Evolutionary conservation across 2,797 vertebrate genomes (phyloP), one percentile per base, ranked within the genome.

Genomic region (Psittacula echo): DNA sequence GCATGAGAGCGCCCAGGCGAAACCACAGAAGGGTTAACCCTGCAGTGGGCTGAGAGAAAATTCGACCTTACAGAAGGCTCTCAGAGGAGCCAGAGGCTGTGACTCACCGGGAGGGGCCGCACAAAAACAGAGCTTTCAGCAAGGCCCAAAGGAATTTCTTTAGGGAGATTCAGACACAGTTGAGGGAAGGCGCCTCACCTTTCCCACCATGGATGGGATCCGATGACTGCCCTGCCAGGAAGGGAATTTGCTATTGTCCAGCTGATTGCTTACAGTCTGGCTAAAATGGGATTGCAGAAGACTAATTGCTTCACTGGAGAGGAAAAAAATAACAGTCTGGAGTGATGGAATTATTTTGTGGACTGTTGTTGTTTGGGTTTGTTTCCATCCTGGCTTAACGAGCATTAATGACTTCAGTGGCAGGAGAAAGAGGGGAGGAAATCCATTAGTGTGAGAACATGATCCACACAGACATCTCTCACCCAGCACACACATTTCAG

Each of bases 321-420:
- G 10, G 34, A 51, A 62, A 88, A 91, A 56, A 68, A 56, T 41
- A 39, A 20, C 44, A 79, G 93, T 89, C 91, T 90, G 90, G 53
- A 95, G 48, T 61, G 88, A 92, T 5, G 7, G 3, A 93, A 73
- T 93, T 89, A 90, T 95, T 95, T 62, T 95, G 94, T 87, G 79
- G 92, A 79, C 92, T 94, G 94, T 89, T 90, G 86, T 94, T 97
- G 90, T 96, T 97, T 96, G 94, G 96, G 95, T 95, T 94, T 92
- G 94, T 95, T 95, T 95, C 96, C 86, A 97, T 96, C 95, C 96
- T 95, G 94, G 88, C 88, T 94, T 91, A 95, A 85, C 9, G 0
- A 87, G 78, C 88, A 72, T 83, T 95, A 95, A 90, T 94, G 91
- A 95, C 93, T 95, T 87, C 88, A 90, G 58, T 51, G 32, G 61